Percentiles rank a stretch among this genome's conserved stretches.
Conservation (phyloP, 1,140 invertebrate species). For the Theocolax elegans region DNA sequence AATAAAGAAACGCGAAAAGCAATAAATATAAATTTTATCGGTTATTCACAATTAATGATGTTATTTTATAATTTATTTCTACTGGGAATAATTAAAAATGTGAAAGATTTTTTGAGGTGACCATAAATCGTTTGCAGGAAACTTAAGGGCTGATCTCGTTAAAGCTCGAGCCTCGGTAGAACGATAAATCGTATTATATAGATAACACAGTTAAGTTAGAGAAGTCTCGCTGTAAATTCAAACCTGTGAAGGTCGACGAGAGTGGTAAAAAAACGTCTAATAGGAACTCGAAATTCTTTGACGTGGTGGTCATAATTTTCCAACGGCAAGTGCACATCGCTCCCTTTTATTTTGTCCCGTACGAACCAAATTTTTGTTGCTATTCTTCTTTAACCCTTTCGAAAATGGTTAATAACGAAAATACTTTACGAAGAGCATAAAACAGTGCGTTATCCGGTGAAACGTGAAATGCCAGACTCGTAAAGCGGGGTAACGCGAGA, state of each 20-base stretch:
- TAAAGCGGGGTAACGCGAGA: conserved; percentile 23
- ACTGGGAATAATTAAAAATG: no score
- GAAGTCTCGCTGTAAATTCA: conserved; percentile 16
- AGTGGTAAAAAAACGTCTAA: not conserved
- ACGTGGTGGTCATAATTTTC: conserved; percentile 29
- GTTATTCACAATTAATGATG: not conserved
- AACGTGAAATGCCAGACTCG: conserved; percentile 5
- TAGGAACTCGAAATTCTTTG: conserved; percentile 2
- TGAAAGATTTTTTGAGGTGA: no score
- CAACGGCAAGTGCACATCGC: conserved; percentile 6
- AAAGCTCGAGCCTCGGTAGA: not conserved
- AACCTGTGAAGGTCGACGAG: not conserved
- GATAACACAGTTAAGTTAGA: conserved; percentile 7
- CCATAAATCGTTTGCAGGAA: no score
- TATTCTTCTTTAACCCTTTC: not conserved
- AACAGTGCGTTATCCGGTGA: conserved; percentile 7
- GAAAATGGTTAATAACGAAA: conserved; percentile 31
- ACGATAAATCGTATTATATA: conserved; percentile 24
- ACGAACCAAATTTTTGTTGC: not conserved
- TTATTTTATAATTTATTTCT: not conserved
- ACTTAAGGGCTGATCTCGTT: conserved; percentile 13
- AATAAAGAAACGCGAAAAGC: no score
- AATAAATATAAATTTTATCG: no score
- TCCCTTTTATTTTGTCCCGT: no score
- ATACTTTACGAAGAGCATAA: conserved; percentile 35